Conservation (phyloP, 1,140 invertebrate genomes). For the Camponotus floridanus region DNA sequence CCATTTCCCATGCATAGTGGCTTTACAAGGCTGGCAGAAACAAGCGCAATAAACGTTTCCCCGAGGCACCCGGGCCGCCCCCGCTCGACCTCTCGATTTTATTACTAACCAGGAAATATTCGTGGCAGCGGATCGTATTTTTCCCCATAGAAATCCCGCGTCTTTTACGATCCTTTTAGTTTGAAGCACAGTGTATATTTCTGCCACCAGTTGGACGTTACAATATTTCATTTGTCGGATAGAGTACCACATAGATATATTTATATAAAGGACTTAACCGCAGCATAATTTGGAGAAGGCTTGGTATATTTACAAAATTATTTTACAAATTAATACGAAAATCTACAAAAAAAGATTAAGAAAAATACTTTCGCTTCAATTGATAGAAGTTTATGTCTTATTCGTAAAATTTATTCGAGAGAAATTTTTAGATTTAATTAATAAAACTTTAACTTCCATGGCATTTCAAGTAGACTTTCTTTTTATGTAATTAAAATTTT, state of each 20-base stretch:
- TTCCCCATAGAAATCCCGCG: constrained; percentile 10
- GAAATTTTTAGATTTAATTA: no score
- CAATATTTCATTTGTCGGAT: neutral
- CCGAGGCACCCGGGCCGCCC: neutral
- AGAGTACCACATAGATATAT: neutral
- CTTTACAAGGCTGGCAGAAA: constrained; percentile 33
- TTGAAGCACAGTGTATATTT: neutral
- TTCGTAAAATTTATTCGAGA: no score
- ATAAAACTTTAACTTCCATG: no score
- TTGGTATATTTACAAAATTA: neutral
- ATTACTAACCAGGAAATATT: constrained; percentile 41
- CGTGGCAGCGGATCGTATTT: constrained; percentile 24
- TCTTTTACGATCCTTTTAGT: constrained; percentile 31
- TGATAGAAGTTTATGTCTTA: no score
- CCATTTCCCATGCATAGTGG: constrained; percentile 22
- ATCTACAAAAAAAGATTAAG: neutral
- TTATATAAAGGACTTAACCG: neutral
- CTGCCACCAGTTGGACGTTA: no score
- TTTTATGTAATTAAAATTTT: no score
- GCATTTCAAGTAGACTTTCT: no score
- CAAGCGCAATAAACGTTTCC: constrained; percentile 50
- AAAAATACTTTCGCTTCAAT: neutral
- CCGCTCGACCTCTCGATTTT: constrained; percentile 56
- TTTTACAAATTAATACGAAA: neutral
- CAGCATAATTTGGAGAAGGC: neutral